A percentile compares a stretch with the other conserved stretches of the same genome.
phyloP scores from a whole-genome alignment of 30 jellyfish, hydroid and myxozoan species.

The Cassiopea andromeda region DNA sequence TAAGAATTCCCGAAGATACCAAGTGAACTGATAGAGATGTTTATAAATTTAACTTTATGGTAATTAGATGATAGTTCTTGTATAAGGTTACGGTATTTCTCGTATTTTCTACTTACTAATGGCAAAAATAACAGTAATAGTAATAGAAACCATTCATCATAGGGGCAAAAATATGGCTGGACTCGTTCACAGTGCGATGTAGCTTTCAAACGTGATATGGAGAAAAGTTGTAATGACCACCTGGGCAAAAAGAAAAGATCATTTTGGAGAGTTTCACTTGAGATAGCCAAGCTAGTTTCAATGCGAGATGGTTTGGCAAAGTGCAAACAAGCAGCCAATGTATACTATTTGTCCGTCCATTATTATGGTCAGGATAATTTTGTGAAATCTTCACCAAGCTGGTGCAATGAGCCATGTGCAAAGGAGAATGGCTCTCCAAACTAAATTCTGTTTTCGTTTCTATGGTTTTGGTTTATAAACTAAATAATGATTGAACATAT shows the following conservation, averaged over 20 bases:
- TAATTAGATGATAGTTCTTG: no score
- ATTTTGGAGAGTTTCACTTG: conserved; percentile 9
- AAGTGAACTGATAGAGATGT: no score
- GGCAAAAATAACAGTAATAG: no score
- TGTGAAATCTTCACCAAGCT: conserved; percentile 21
- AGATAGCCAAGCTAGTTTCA: conserved; percentile 18
- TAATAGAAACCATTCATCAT: neutral
- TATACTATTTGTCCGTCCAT: conserved; percentile 22
- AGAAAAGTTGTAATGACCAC: neutral
- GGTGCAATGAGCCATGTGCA: conserved; percentile 36
- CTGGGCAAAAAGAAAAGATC: conserved; percentile 2
- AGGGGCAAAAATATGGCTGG: conserved; percentile 58
- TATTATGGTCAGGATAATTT: conserved; percentile 16
- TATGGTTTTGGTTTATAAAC: neutral
- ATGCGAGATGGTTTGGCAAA: neutral
- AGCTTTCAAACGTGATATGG: conserved; percentile 48
- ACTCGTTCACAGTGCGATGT: conserved; percentile 21
- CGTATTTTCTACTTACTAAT: no score
- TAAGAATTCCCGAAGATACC: no score
- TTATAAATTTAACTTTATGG: no score
- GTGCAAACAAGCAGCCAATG: conserved; percentile 41
- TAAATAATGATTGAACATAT: no score
- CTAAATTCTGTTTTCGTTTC: neutral
- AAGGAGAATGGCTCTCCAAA: conserved; percentile 13
- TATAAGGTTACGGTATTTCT: no score